phyloP scores from a whole-genome alignment of 2,113 vertebrate genomes.

The Cepphus grylle region DNA sequence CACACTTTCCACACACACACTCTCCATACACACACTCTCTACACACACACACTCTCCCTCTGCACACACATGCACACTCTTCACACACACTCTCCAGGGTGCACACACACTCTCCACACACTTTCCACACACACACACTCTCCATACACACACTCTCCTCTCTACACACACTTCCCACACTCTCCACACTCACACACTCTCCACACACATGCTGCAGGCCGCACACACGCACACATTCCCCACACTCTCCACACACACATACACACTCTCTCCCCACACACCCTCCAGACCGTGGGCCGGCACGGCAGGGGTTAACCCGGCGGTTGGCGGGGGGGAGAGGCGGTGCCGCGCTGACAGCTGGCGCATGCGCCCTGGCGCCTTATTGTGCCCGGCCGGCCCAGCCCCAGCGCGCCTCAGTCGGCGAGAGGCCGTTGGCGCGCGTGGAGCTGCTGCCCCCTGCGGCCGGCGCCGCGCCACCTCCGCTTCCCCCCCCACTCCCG shows the following conservation, averaged over 20 bases:
- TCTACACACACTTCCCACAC: too few relatives aligned
- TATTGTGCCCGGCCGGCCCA: constrained; percentile 66
- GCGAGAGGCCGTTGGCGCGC: constrained; percentile 45
- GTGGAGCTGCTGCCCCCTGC: constrained; percentile 22
- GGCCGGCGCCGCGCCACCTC: neutral
- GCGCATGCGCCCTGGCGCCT: constrained; percentile 73
- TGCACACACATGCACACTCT: too few relatives aligned
- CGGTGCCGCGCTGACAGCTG: constrained; percentile 72
- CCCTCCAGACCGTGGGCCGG: neutral
- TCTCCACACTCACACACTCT: too few relatives aligned
- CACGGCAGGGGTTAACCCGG: neutral
- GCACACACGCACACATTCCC: neutral
- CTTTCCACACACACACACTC: too few relatives aligned
- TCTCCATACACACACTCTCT: too few relatives aligned
- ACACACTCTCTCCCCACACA: neutral
- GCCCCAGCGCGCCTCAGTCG: constrained; percentile 54
- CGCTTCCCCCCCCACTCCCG: constrained; percentile 21
- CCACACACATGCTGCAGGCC: too few relatives aligned
- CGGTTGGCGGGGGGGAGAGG: neutral
- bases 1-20: too few relatives aligned
- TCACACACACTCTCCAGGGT: neutral
- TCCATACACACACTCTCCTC: too few relatives aligned
- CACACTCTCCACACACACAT: neutral
- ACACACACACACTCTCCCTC: too few relatives aligned
- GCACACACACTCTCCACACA: neutral